Conservation (phyloP, 2,888 invertebrate genomes). For the Branchipolynoe longqiensis region DNA sequence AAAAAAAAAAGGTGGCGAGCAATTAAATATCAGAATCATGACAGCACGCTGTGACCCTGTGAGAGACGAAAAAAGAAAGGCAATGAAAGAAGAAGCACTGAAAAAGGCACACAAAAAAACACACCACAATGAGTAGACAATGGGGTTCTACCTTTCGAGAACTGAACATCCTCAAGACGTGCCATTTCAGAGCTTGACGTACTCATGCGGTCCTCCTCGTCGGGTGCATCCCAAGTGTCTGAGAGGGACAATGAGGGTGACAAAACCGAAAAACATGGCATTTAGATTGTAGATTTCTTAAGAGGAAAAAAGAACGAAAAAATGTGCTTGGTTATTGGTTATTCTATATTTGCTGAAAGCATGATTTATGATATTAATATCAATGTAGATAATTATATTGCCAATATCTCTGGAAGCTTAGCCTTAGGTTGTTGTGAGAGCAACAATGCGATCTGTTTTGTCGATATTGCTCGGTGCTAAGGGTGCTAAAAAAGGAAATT, state of each 20-base stretch:
- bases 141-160: constrained; percentile 73
- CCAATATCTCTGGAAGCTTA: too few species aligned
- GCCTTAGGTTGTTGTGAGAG: too few species aligned
- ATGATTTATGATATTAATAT: too few species aligned
- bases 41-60: constrained; percentile 50
- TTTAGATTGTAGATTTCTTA: not conserved
- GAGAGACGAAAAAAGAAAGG: constrained; percentile 45
- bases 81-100: constrained; percentile 49
- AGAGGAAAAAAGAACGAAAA: not conserved
- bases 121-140: constrained; percentile 15
- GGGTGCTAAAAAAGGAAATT: too few species aligned
- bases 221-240: constrained; percentile 58
- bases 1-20: constrained; percentile 50
- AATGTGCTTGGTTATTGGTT: too few species aligned
- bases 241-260: constrained; percentile 19
- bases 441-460: too few species aligned
- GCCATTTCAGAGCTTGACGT: constrained; percentile 77
- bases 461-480: too few species aligned
- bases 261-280: constrained; percentile 21
- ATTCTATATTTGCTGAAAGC: too few species aligned
- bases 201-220: constrained; percentile 72
- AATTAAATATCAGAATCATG: constrained; percentile 41
- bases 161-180: constrained; percentile 74
- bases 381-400: not conserved
- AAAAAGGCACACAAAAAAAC: constrained; percentile 45